phyloP scores from a whole-genome alignment of 2,888 invertebrate species.

The Boloria euphrosyne region DNA sequence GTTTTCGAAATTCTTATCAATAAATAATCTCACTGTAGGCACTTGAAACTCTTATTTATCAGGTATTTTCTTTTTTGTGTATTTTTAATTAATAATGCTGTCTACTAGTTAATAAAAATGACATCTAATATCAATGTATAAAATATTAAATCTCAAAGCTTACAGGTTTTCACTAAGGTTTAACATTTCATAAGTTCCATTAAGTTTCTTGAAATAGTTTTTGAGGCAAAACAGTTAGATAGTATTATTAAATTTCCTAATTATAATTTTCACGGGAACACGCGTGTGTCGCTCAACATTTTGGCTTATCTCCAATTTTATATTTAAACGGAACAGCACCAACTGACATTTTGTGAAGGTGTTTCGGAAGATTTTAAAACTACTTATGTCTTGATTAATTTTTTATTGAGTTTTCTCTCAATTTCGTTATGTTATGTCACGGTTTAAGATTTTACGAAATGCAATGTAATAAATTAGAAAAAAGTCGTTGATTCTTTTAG shows the following conservation, averaged over 20 bases:
- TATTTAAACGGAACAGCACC: slow-evolving; percentile 63
- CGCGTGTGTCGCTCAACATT: slow-evolving; percentile 56
- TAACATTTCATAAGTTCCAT: background rate
- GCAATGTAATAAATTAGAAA: too few relatives aligned
- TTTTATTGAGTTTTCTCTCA: background rate
- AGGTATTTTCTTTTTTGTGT: too few relatives aligned
- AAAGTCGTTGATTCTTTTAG: too few relatives aligned
- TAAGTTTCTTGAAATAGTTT: background rate
- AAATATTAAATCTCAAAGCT: too few relatives aligned
- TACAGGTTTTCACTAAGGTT: too few relatives aligned
- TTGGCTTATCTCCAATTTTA: slow-evolving; percentile 70
- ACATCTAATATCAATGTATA: too few relatives aligned
- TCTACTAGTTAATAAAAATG: too few relatives aligned
- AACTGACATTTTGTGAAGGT: slow-evolving; percentile 63
- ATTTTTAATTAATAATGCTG: too few relatives aligned
- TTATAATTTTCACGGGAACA: slow-evolving; percentile 75
- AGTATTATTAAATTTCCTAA: slow-evolving; percentile 69
- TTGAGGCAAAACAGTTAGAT: slow-evolving; percentile 45
- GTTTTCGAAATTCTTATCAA: too few relatives aligned
- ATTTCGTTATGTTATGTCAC: background rate
- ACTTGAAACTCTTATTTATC: too few relatives aligned
- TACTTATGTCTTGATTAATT: background rate
- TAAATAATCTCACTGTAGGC: too few relatives aligned
- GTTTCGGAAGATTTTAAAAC: slow-evolving; percentile 44
- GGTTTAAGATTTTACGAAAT: background rate